phyloP scores from a whole-genome alignment of 2,113 vertebrate genomes.

The Hypocryptadius cinnamomeus region DNA sequence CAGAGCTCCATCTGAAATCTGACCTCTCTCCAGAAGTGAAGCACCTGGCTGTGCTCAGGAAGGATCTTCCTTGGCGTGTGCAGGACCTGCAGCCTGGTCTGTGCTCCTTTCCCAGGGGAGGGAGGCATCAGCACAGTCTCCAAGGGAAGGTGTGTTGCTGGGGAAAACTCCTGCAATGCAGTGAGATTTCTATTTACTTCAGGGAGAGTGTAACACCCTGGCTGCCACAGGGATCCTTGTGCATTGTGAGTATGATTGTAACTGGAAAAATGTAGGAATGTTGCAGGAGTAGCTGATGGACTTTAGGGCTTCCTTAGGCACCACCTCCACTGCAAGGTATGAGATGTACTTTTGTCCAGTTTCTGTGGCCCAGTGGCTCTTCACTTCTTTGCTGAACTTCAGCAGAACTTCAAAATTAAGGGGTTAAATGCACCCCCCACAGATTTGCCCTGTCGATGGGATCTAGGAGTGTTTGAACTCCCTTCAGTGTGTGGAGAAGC shows the following conservation, averaged over 20 bases:
- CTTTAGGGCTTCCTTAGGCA: not conserved
- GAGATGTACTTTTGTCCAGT: not conserved
- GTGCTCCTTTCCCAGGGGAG: not conserved
- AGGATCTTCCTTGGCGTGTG: not conserved
- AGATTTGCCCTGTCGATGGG: not conserved
- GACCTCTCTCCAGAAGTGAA: not conserved
- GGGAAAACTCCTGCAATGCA: accelerated
- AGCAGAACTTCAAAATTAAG: not conserved
- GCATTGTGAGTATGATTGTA: accelerated
- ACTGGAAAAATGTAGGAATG: not conserved
- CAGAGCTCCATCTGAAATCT: not conserved
- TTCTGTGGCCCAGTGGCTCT: not conserved
- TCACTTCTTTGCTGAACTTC: not conserved
- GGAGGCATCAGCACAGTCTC: not conserved
- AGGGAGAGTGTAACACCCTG: not conserved
- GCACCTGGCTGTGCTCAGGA: not conserved
- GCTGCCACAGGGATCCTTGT: not conserved
- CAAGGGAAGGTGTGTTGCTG: accelerated
- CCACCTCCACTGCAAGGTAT: not conserved
- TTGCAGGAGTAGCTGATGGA: not conserved
- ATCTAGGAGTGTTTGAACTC: not conserved
- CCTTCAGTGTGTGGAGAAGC: not conserved
- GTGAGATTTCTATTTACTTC: not conserved
- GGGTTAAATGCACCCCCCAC: not conserved
- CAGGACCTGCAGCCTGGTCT: not conserved